phyloP scores from a whole-genome alignment of 2,888 invertebrate species.

The Nomada lathburiana region DNA sequence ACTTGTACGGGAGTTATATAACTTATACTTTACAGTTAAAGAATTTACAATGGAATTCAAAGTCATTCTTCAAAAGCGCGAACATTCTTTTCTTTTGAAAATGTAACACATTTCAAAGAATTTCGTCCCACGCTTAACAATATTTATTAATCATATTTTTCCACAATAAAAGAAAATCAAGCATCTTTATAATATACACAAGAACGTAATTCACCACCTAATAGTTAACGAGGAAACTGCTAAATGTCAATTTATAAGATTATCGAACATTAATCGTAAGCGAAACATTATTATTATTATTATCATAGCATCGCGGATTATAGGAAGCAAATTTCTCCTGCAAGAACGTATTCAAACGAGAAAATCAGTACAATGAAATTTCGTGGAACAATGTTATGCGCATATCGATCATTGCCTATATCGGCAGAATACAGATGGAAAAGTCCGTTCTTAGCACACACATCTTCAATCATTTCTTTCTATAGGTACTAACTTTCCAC shows the following conservation, averaged over 20 bases:
- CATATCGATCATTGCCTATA: background rate
- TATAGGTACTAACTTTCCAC: constrained; percentile 1
- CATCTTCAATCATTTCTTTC: constrained; percentile 5
- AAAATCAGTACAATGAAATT: constrained; percentile 7
- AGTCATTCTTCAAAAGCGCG: background rate
- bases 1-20: background rate
- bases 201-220: no score
- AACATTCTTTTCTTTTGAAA: background rate
- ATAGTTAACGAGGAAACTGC: no score
- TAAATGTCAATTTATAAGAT: no score
- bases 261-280: background rate
- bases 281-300: background rate
- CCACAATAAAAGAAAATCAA: no score
- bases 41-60: background rate
- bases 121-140: background rate
- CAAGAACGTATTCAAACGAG: background rate
- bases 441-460: constrained; percentile 30
- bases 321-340: background rate
- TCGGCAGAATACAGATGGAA: constrained; percentile 16
- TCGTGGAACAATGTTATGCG: background rate
- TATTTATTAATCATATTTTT: background rate
- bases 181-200: no score
- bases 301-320: background rate
- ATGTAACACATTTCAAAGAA: background rate
- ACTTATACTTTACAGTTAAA: no score